Conservation (phyloP, 2,797 vertebrate species). For the Thamnophis elegans region DNA sequence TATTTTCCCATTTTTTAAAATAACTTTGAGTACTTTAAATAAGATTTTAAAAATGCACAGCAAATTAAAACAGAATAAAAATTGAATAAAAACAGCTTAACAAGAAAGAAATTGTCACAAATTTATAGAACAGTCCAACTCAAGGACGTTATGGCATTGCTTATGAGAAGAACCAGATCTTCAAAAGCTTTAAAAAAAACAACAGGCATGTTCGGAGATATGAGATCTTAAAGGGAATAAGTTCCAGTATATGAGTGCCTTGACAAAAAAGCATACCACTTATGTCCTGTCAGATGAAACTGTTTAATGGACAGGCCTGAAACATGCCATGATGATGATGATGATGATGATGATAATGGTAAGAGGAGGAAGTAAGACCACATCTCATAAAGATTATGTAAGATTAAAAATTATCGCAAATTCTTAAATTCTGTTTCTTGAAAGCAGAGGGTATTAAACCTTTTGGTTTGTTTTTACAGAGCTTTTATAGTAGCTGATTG, state of each 20-base stretch:
- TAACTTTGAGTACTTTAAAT: neutral
- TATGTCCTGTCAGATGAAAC: neutral
- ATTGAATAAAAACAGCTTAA: neutral
- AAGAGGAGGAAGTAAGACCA: neutral
- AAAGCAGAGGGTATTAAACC: neutral
- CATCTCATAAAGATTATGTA: neutral
- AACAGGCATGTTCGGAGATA: neutral
- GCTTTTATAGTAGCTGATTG: neutral
- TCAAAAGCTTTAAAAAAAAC: neutral
- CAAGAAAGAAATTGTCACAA: neutral
- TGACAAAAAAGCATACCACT: neutral
- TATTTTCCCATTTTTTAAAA: neutral
- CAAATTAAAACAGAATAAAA: neutral
- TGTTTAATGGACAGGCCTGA: neutral
- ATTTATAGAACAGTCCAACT: neutral
- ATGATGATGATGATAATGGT: neutral
- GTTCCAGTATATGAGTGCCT: neutral
- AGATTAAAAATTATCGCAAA: neutral
- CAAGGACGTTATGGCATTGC: neutral
- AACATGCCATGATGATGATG: neutral
- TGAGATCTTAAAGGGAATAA: neutral
- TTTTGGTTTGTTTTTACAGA: neutral
- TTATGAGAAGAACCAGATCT: neutral
- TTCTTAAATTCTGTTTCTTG: neutral
- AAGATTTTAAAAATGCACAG: neutral